Evolutionary conservation across 2,797 vertebrate species (phyloP), one percentile per base, ranked within the genome.

Genomic region (Falco peregrinus): DNA sequence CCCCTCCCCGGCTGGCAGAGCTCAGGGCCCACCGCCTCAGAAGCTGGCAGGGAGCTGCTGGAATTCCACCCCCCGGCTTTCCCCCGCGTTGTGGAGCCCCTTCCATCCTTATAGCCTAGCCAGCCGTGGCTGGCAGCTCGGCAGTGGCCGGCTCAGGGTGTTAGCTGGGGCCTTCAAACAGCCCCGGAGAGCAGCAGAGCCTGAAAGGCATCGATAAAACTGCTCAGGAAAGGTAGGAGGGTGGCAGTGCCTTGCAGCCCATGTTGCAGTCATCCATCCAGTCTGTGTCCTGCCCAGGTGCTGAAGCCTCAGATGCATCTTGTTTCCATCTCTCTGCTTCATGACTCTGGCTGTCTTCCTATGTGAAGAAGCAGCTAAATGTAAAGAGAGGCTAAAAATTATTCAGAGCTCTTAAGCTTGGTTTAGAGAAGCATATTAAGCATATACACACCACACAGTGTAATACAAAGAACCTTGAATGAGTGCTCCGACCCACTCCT

Each of bases 391-490:
- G 4, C n/a, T 64, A 29, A 33, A 79, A 77, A 14, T 43, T 73
- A 11, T 21, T 63, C 48, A 9, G 22, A 41, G 24, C 13, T 78
- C 18, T 29, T 63, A 31, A 61, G 21, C 47, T 63, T 75, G 24
- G 1, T 41, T 53, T 53, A 20, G 22, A 45, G 21, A 45, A 14
- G 11, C 35, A 8, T 2, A 10, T 14, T 57, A 39, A 28, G 25
- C 3, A 0, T 9, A 10, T 76, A 6, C 31, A 3, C 25, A 9
- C 11, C 21, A 5, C 28, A 10, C 17, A 11, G 56, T 24, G 2
- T 24, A 35, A 50, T 24, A 22, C 1, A 9, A 25, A 67, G 35
- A 69, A 21, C 26, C 21, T 39, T 35, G 28, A 39, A 21, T 57
- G 53, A 10, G 39, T 84, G 35, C 7, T 75, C 19, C 20, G 35